Evolutionary conservation across 2,113 vertebrate genomes (phyloP), one percentile per base, ranked within the genome.

Genomic region (Pseudolaguvia tuberculata): DNA sequence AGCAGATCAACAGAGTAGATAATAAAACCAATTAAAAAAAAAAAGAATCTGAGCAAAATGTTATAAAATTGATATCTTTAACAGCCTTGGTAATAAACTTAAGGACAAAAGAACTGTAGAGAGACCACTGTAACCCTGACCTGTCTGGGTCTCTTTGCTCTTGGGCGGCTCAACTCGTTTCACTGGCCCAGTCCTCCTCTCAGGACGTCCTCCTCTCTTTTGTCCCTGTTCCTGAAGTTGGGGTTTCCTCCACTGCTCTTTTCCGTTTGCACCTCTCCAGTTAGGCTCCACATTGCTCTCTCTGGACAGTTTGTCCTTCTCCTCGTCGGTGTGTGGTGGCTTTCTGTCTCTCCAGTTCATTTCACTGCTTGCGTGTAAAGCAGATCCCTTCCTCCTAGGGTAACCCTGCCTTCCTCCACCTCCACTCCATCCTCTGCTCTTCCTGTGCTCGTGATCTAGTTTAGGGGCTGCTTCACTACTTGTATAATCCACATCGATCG

Each of bases 81-180:
- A 18, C 4, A 18, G 58, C 18, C 29, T 39, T 35, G 17, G 18
- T 39, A 39, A 29, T 10, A 7, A 31, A 31, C 10, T 59, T 9
- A 1, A 10, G 18, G 27, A 18, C 7, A 18, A 39, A 10, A 13
- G 11, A 59, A 15, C 14, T 42, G 5, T 21, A 14, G 18, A 50
- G 58, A 27, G 13, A 58, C 47, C 15, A 17, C 17, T 23, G 20
- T n/a, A 12, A 50, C 25, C 66, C 81, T 85, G 79, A 98, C 97
- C 96, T 85, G 96, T 99, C 76, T 99, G 96, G 0, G 95, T 96
- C 89, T 98, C 96, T 80, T 96, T 96, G 88, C 91, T 96, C 89
- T 95, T 94, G 65, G 94, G 92, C 58, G 93, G 70, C 62, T 92
- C 91, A 58, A 88, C 89, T 75, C 89, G 90, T 79, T 88, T 96